Base-by-base conservation (phyloP, 2,888 invertebrate genomes). In the Arge pagana region DNA sequence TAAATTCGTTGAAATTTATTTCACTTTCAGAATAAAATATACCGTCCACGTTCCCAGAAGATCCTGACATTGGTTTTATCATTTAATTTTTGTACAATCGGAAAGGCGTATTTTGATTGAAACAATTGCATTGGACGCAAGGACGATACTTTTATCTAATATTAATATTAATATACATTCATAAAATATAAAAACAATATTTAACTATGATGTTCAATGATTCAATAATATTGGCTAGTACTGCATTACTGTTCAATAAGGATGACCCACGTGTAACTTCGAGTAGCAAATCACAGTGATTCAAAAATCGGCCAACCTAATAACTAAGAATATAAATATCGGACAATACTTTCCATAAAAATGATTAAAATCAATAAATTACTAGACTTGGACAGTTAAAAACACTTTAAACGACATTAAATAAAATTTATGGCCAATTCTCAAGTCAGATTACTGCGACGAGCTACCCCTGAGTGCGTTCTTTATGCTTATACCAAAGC, bases 241-340 rank as follows among this genome's bases (percentile, higher is more conserved):
- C 13, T 28, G 41, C 52, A 18, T 18, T 48, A 36, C 42, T 54
- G 35, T 42, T 33, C 13, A 37, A 41, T 48, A 52, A 30, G 28
- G 45, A 19, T 21, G 50, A 45, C 30, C 18, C 15, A 42, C 21
- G 11, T 11, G 8, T 21, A 19, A 30, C n/a, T 28, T 28, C 37
- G 37, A 37, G 36, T 48, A 52, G 59, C 59, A 35, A 60, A 64
- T 65, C 66, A 67, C 69, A 67, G 65, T 60, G 50, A 52, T 63
- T 69, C 63, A 57, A 69, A 57, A 69, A 66, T 50, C 61, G 67
- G 64, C 62, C 65, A 48, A 54, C 28, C 21, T n/a, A 48, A 52
- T 54, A 36, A 51, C 11, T 11, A 52, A 16, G 31, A 13, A 50
- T 31, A 35, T 42, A n/a, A 57, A 53, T 52, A 50, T 50, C 52